These are phyloP conservation scores for Pteronura brasiliensis DNA, from an alignment of 2,113 vertebrate species.

Conservation along the genomic window DNA sequence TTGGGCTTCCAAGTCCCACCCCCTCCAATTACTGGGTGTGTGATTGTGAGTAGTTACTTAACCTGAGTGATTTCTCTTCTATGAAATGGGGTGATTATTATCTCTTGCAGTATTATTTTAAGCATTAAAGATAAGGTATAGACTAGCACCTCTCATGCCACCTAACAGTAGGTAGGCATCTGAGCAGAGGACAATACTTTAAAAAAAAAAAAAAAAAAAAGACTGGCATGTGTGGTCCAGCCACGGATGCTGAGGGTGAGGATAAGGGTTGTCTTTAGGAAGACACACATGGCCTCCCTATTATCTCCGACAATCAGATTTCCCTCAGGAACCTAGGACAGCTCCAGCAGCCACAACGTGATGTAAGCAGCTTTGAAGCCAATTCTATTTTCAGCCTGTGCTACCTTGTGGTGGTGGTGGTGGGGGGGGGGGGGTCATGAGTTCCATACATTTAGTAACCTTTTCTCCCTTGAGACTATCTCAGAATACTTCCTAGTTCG, in stretches of 20 bases:
- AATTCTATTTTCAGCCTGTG: slow-evolving; percentile 40
- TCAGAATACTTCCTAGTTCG: not conserved
- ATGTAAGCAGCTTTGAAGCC: slow-evolving; percentile 27
- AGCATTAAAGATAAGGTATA: not conserved
- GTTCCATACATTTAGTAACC: not conserved
- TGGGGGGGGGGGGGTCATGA: not conserved
- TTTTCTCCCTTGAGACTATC: not conserved
- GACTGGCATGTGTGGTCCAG: not conserved
- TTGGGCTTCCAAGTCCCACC: not conserved
- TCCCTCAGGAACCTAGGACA: not conserved
- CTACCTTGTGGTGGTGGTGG: not conserved
- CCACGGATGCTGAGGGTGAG: not conserved
- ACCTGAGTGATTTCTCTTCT: not conserved
- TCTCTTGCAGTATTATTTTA: not conserved
- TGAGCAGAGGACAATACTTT: not conserved
- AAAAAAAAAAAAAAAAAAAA: not conserved
- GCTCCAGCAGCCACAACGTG: not conserved
- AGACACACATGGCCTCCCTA: not conserved
- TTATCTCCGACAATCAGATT: not conserved
- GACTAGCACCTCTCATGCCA: not conserved
- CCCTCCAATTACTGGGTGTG: not conserved
- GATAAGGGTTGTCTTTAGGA: not conserved
- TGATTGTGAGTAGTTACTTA: not conserved
- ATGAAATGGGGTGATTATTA: not conserved
- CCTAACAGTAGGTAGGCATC: not conserved